A percentile compares a stretch with the other conserved stretches of the same genome.
Conservation (phyloP, 1,140 invertebrate genomes). For the Solenopsis fugax region DNA sequence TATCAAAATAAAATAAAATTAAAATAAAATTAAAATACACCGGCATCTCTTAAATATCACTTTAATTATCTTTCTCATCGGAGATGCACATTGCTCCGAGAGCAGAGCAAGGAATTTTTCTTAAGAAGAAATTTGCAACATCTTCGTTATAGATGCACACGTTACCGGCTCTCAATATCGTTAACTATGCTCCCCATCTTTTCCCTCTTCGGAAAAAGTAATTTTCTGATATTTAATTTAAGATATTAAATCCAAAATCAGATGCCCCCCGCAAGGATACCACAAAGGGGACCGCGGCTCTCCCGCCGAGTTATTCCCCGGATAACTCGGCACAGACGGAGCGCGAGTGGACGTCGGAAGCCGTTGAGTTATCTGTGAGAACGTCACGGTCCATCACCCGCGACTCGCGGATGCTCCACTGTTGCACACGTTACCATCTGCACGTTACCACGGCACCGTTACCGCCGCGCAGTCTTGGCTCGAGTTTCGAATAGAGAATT, state of each 20-base stretch:
- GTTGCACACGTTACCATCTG: conserved; percentile 53
- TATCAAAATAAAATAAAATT: background rate
- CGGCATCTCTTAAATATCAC: background rate
- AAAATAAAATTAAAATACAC: background rate
- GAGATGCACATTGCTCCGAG: background rate
- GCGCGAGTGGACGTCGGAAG: conserved; percentile 55
- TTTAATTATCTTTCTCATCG: background rate
- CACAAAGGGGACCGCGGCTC: background rate
- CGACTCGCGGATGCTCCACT: conserved; percentile 58
- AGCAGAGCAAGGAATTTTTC: background rate
- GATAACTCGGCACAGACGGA: conserved; percentile 50
- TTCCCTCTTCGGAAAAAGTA: conserved; percentile 11
- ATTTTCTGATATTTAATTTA: background rate
- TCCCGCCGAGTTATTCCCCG: background rate
- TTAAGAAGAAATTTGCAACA: background rate
- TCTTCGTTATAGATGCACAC: background rate
- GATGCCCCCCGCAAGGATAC: background rate
- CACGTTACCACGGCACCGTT: conserved; percentile 58
- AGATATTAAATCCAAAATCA: background rate
- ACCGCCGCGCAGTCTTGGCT: conserved; percentile 19
- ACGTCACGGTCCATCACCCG: conserved; percentile 62
- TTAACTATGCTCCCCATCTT: background rate
- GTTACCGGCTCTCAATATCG: conserved; percentile 4
- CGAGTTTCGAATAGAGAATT: conserved; percentile 23
- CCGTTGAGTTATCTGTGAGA: conserved; percentile 61